Evolutionary conservation across 2,888 invertebrate genomes (phyloP).

Genomic region (Dendrolimus houi): DNA sequence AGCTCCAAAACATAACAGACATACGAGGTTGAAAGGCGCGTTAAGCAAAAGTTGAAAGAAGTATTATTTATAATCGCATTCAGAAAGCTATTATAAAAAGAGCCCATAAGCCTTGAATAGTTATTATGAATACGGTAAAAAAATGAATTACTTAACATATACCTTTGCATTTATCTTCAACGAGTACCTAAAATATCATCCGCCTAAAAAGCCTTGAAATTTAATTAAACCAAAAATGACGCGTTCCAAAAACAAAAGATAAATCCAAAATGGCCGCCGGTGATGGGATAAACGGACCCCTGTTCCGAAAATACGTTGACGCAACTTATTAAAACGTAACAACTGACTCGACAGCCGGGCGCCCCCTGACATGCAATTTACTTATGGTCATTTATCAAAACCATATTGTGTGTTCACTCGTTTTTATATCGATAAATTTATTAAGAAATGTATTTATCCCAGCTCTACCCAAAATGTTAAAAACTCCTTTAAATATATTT

Average conservation of each 20-base stretch:
- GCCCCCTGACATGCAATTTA: constrained; percentile 72
- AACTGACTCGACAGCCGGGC: constrained; percentile 52
- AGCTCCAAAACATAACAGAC: too few species aligned
- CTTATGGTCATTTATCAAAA: constrained; percentile 63
- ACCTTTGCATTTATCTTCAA: too few species aligned
- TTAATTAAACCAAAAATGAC: constrained; percentile 13
- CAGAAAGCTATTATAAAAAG: too few species aligned
- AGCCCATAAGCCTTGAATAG: too few species aligned
- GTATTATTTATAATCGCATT: too few species aligned
- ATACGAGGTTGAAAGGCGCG: too few species aligned
- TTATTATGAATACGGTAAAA: too few species aligned
- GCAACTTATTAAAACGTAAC: constrained; percentile 64
- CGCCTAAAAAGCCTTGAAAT: not conserved
- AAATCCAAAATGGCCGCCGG: constrained; percentile 30
- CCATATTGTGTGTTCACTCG: not conserved
- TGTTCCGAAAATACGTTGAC: constrained; percentile 36
- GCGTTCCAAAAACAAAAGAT: constrained; percentile 13
- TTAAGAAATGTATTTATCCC: too few species aligned
- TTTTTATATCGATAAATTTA: not conserved
- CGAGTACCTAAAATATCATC: not conserved
- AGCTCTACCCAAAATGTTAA: too few species aligned
- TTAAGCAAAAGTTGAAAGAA: too few species aligned
- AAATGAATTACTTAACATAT: too few species aligned
- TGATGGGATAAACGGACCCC: constrained; percentile 48
- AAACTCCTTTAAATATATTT: too few species aligned